A percentile compares a stretch with the other conserved stretches of the same genome.
Conservation (phyloP, 2,888 invertebrate genomes). For the Ethmia dodecea region DNA sequence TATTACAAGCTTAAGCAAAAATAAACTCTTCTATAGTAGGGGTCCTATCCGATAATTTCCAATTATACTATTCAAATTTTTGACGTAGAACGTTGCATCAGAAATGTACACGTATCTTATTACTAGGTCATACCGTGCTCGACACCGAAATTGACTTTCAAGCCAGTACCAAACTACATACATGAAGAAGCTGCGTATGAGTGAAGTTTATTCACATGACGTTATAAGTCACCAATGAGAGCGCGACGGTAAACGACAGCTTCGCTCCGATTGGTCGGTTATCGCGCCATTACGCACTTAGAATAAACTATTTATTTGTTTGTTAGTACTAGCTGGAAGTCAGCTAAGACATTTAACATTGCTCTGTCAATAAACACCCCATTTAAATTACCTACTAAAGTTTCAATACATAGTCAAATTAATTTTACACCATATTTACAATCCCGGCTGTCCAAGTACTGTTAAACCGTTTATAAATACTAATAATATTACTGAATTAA, state of each 20-base stretch:
- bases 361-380: slow-evolving; percentile 4
- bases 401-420: slow-evolving; percentile 7
- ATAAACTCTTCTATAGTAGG: slow-evolving; percentile 65
- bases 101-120: slow-evolving; percentile 33
- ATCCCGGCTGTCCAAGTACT: slow-evolving; percentile 1
- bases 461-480: slow-evolving; percentile 10
- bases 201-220: slow-evolving; percentile 8
- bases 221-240: slow-evolving; percentile 6
- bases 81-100: slow-evolving; percentile 31
- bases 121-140: slow-evolving; percentile 71
- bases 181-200: slow-evolving; percentile 13
- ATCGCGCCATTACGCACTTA: neutral
- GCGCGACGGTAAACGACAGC: neutral
- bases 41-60: slow-evolving; percentile 38
- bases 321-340: slow-evolving; percentile 10
- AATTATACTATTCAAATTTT: slow-evolving; percentile 26
- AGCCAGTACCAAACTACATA: slow-evolving; percentile 27
- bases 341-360: slow-evolving; percentile 6
- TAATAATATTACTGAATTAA: slow-evolving; percentile 9
- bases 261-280: neutral
- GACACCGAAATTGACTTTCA: slow-evolving; percentile 34
- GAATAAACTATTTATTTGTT: neutral
- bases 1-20: slow-evolving; percentile 74
- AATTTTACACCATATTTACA: slow-evolving; percentile 15
- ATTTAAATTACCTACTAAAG: slow-evolving; percentile 1